These are phyloP conservation scores for Eupithecia tripunctaria DNA, from an alignment of 2,888 invertebrate species.

Conservation along the genomic window DNA sequence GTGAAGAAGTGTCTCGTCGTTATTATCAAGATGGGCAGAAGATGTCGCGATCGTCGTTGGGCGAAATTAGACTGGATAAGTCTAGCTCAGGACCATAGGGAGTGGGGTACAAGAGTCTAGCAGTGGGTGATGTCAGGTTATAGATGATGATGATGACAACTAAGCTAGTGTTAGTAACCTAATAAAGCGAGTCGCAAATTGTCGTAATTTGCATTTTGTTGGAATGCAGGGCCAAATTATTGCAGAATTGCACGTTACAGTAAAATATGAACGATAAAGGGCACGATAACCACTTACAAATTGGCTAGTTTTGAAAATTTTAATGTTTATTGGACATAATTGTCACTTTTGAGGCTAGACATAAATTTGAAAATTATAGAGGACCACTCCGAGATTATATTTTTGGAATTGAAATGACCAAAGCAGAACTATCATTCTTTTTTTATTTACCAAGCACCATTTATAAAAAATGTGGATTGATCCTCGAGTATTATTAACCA, in stretches of 20 bases:
- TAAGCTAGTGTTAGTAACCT: slow-evolving; percentile 2
- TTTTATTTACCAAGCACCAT: background rate
- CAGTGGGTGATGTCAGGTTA: background rate
- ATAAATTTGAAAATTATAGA: slow-evolving; percentile 9
- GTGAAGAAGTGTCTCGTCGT: background rate
- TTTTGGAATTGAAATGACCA: background rate
- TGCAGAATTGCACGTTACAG: slow-evolving; percentile 40
- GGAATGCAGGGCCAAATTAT: slow-evolving; percentile 38
- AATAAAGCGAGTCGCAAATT: slow-evolving; percentile 25
- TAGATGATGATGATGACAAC: background rate
- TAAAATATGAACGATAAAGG: slow-evolving; percentile 45
- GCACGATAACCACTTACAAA: slow-evolving; percentile 48
- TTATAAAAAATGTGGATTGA: background rate
- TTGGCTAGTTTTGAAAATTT: slow-evolving; percentile 47
- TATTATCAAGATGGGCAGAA: background rate
- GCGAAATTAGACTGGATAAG: background rate
- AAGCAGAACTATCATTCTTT: background rate
- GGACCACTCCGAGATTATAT: background rate
- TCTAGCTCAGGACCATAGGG: background rate
- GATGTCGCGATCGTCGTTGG: background rate
- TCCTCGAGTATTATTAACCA: background rate
- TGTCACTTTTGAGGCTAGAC: slow-evolving; percentile 37
- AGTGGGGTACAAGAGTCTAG: background rate
- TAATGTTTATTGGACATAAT: slow-evolving; percentile 55
- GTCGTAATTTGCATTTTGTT: slow-evolving; percentile 40